phyloP scores from a whole-genome alignment of 2,113 vertebrate species.

The Cololabis saira region DNA sequence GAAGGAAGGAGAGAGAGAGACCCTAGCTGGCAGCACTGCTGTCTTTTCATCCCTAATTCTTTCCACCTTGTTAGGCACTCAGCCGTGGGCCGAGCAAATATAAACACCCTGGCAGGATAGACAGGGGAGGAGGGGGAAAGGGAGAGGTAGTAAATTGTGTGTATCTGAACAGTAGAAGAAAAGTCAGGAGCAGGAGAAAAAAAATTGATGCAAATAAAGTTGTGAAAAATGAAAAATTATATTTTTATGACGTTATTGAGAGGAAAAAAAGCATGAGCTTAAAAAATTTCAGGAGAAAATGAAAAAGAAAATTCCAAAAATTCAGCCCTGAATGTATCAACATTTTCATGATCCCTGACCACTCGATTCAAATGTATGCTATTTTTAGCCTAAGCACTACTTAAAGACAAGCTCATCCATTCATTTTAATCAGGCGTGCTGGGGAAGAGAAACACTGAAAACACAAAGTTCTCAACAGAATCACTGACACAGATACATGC shows the following conservation, averaged over 20 bases:
- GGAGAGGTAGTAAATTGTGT: constrained; percentile 33
- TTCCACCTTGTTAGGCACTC: constrained; percentile 81
- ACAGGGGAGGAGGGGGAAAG: constrained; percentile 34
- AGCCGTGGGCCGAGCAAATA: constrained; percentile 72
- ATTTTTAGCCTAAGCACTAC: too few species aligned
- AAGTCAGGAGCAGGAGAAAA: background rate
- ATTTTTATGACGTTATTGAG: background rate
- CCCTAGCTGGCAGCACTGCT: constrained; percentile 75
- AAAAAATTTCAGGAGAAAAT: too few species aligned
- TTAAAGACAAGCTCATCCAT: too few species aligned
- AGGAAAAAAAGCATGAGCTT: background rate
- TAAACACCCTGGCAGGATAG: constrained; percentile 78
- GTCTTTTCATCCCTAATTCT: constrained; percentile 79
- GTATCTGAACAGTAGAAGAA: constrained; percentile 13
- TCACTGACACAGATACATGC: background rate
- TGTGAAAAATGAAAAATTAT: background rate
- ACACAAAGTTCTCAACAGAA: background rate
- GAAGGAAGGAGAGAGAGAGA: constrained; percentile 48
- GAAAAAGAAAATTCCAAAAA: too few species aligned
- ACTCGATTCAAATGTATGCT: too few species aligned
- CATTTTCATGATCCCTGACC: too few species aligned
- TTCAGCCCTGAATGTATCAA: too few species aligned
- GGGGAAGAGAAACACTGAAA: too few species aligned
- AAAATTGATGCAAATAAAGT: constrained; percentile 30
- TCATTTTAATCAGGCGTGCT: too few species aligned